Evolutionary conservation across 1,140 invertebrate species (phyloP), one percentile per base, ranked within the genome.

Genomic region (Conus betulinus): DNA sequence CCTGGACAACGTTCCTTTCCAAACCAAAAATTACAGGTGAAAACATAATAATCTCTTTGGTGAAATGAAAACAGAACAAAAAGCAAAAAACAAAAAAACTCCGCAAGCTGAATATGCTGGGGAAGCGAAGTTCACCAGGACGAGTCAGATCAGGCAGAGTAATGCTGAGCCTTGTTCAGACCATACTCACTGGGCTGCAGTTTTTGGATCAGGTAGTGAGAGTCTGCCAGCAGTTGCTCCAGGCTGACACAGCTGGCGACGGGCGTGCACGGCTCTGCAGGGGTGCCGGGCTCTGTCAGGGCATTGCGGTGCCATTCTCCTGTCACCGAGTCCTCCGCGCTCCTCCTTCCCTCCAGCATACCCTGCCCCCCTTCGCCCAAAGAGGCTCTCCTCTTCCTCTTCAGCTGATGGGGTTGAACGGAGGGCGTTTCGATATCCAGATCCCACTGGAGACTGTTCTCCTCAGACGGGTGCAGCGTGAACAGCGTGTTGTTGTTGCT

Each of bases 181-280:
- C 11, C 20, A 55, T 57, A 87, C 85, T 87, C 85, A 87, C 85
- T 15, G 25, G 39, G n/a, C 11, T 78, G 53, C 52, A 87, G 51
- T 57, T 53, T 87, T 3, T 79, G 1, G 71, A 87, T 78, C 15
- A 87, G 51, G 17, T 87, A 23, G 13, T 87, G 27, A 0, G 85
- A 71, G 53, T 87, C 53, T 27, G 52, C 71, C n/a, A 78, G 51
- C 85, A 87, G 52, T 11, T 87, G 52, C 52, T 87, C 85, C n/a
- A 39, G n/a, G 13, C 71, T 78, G 17, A 87, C 71, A 71, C 39
- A 87, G 17, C 85, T 27, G 51, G 39, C 71, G 52, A 87, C 71
- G 6, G 85, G 85, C 51, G 85, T 87, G 53, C 85, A 51, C 3
- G 85, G 85, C 63, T 87, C 85, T 17, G 85, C 67, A 6, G 85